These are phyloP conservation scores for Takifugu flavidus DNA, from an alignment of 2,113 vertebrate genomes.

Conservation along the genomic window DNA sequence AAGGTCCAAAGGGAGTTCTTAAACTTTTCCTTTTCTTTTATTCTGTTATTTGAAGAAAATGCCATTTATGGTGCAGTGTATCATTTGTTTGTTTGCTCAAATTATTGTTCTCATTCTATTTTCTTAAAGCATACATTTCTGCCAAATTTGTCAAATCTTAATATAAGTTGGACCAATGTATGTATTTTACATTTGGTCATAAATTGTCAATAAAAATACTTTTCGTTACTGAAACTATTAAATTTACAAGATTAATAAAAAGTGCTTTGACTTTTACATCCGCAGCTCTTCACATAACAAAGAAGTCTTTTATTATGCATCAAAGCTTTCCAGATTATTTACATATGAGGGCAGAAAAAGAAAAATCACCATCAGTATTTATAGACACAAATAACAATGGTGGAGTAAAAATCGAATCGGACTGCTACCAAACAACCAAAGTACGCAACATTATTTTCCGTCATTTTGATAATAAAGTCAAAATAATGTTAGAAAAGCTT, in stretches of 20 bases:
- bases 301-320: slow-evolving; percentile 77
- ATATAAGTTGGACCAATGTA: too few species aligned
- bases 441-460: background rate
- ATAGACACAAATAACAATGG: too few species aligned
- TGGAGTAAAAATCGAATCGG: too few species aligned
- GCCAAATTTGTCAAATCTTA: too few species aligned
- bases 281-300: slow-evolving; percentile 41
- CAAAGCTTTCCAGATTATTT: slow-evolving; percentile 86
- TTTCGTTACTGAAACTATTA: too few species aligned
- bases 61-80: slow-evolving; percentile 1
- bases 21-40: background rate
- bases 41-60: background rate
- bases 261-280: slow-evolving; percentile 19
- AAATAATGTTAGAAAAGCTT: slow-evolving; percentile 8
- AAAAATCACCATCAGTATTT: background rate
- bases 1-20: background rate
- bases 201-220: too few species aligned
- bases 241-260: too few species aligned
- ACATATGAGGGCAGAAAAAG: slow-evolving; percentile 48
- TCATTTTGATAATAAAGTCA: slow-evolving; percentile 28
- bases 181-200: too few species aligned
- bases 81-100: background rate
- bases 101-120: too few species aligned
- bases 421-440: too few species aligned
- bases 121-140: too few species aligned